phyloP scores from a whole-genome alignment of 2,113 vertebrate genomes.

The Perca schrenkii region DNA sequence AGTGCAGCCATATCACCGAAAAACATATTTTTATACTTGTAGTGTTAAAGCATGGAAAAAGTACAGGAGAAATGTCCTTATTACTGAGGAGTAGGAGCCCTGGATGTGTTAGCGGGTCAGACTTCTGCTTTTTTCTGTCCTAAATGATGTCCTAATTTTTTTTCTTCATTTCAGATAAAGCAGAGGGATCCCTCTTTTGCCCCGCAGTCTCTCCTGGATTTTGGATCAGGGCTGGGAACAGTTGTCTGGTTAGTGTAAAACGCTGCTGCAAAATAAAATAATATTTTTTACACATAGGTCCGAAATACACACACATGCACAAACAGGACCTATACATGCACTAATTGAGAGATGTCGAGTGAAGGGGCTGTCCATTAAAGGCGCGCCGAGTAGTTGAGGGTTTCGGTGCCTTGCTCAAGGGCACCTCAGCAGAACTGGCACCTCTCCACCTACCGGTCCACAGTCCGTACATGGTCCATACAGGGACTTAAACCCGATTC shows the following conservation, averaged over 20 bases:
- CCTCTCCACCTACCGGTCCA: too few species aligned
- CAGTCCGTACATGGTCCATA: too few species aligned
- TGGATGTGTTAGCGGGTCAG: not conserved
- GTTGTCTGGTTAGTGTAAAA: constrained; percentile 86
- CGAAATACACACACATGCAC: too few species aligned
- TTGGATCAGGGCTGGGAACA: constrained; percentile 90
- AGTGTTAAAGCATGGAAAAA: not conserved
- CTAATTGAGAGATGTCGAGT: too few species aligned
- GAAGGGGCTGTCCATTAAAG: too few species aligned
- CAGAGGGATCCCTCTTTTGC: constrained; percentile 84
- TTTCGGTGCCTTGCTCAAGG: too few species aligned
- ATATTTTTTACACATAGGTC: too few species aligned
- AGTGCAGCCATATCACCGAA: not conserved
- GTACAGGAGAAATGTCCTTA: not conserved
- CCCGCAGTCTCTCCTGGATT: constrained; percentile 89
- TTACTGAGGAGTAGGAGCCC: not conserved
- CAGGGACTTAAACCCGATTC: too few species aligned
- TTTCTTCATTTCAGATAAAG: constrained; percentile 83
- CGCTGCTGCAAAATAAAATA: not conserved
- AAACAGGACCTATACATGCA: too few species aligned
- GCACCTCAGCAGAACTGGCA: too few species aligned
- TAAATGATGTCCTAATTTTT: not conserved
- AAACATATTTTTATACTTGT: not conserved
- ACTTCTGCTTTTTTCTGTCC: not conserved
- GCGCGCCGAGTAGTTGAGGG: too few species aligned